These are phyloP conservation scores for Gymnobelideus leadbeateri DNA, from an alignment of 2,113 vertebrate genomes.

Conservation along the genomic window DNA sequence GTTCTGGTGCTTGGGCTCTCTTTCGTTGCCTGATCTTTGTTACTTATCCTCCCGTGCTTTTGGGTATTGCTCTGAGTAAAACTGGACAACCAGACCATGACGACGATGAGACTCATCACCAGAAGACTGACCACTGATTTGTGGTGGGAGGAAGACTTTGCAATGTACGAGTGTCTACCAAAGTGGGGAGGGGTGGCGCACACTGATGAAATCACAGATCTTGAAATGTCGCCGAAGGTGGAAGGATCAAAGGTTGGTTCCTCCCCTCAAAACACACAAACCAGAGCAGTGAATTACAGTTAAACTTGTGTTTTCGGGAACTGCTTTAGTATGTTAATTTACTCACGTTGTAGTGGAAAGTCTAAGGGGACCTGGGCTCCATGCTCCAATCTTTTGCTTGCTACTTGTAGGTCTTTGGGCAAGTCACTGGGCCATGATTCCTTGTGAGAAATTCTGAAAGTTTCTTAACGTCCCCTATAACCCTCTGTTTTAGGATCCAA, in stretches of 20 bases:
- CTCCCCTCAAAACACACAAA: background rate
- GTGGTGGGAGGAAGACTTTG: background rate
- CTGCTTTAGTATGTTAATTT: background rate
- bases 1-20: background rate
- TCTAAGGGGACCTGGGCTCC: background rate
- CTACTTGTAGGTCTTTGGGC: background rate
- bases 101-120: background rate
- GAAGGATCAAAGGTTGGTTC: background rate
- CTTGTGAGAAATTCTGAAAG: background rate
- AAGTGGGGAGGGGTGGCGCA: background rate
- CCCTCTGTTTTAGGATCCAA: background rate
- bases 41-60: background rate
- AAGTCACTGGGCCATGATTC: background rate
- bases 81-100: too few species aligned
- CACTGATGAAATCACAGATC: background rate
- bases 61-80: background rate
- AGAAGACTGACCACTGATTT: background rate
- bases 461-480: background rate
- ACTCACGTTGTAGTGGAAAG: background rate
- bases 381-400: background rate
- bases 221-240: background rate
- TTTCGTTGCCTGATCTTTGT: background rate
- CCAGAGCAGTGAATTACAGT: too few species aligned
- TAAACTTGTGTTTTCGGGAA: background rate
- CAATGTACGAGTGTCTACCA: background rate